These are phyloP conservation scores for Agriotes lineatus DNA, from an alignment of 2,888 invertebrate species.

Conservation along the genomic window DNA sequence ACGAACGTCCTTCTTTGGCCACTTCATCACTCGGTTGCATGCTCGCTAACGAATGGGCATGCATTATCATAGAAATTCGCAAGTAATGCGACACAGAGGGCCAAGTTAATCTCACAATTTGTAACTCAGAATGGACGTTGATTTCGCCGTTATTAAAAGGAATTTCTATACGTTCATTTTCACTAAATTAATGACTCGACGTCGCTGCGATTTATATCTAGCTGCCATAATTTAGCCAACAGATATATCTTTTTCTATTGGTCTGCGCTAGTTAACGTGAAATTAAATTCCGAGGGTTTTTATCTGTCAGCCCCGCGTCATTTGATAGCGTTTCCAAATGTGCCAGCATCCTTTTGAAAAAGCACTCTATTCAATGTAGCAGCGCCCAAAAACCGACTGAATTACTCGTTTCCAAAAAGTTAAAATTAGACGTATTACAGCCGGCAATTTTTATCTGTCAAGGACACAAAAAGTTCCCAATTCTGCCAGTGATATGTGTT, in stretches of 20 bases:
- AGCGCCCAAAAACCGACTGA: slow-evolving; percentile 3
- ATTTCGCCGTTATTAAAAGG: not conserved
- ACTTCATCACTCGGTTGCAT: slow-evolving; percentile 8
- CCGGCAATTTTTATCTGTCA: slow-evolving; percentile 16
- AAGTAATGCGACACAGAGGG: slow-evolving; percentile 8
- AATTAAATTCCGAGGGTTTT: slow-evolving; percentile 11
- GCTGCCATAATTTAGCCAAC: slow-evolving; percentile 14
- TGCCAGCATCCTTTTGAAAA: slow-evolving; percentile 5
- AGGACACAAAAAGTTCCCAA: slow-evolving; percentile 2
- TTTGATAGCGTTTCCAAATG: not conserved
- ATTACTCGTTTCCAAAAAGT: slow-evolving; percentile 4
- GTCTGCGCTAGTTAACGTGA: not conserved
- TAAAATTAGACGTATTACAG: slow-evolving; percentile 16
- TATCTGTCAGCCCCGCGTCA: not conserved
- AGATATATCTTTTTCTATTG: slow-evolving; percentile 1
- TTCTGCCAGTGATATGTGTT: slow-evolving; percentile 40
- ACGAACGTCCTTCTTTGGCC: slow-evolving; percentile 1
- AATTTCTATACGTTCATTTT: not conserved
- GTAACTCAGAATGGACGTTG: not conserved
- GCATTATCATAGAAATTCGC: slow-evolving; percentile 25
- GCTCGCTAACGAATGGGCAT: slow-evolving; percentile 17
- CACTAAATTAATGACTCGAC: slow-evolving; percentile 8
- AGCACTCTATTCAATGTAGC: slow-evolving; percentile 7
- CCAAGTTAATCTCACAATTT: slow-evolving; percentile 15
- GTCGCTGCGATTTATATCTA: not conserved